Evolutionary conservation across 2,113 vertebrate genomes (phyloP).

Genomic region (Antennarius striatus): DNA sequence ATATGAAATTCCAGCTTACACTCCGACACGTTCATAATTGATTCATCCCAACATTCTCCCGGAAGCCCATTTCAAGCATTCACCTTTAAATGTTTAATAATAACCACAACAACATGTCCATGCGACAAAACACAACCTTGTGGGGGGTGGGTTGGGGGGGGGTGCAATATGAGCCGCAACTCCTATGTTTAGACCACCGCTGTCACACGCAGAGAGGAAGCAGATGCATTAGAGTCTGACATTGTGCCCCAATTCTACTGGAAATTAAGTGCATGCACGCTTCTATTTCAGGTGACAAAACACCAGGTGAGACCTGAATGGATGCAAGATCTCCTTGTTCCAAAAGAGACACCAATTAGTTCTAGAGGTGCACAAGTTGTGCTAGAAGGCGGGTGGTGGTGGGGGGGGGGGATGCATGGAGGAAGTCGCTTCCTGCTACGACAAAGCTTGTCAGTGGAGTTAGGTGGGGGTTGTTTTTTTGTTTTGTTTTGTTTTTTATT

Average conservation of each 20-base stretch:
- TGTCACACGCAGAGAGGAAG: conserved; percentile 38
- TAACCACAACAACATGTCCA: conserved; percentile 35
- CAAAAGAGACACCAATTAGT: conserved; percentile 1
- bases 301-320: conserved; percentile 42
- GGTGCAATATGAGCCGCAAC: conserved; percentile 44
- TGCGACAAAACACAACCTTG: conserved; percentile 41
- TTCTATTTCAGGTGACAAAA: conserved; percentile 61
- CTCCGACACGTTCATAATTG: conserved; percentile 9
- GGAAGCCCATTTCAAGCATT: conserved; percentile 32
- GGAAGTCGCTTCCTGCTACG: too few relatives aligned
- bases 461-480: too few relatives aligned
- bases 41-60: conserved; percentile 31
- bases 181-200: conserved; percentile 46
- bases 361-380: neutral
- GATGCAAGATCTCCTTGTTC: conserved; percentile 18
- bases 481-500: too few relatives aligned
- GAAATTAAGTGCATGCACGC: conserved; percentile 25
- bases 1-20: conserved; percentile 10
- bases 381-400: too few relatives aligned
- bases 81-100: conserved; percentile 58
- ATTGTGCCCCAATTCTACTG: conserved; percentile 43
- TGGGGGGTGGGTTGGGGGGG: neutral
- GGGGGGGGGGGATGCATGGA: neutral
- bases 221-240: conserved; percentile 36
- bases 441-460: neutral